Evolutionary conservation across 2,888 invertebrate species (phyloP).

Genomic region (Tenthredo mesomela): DNA sequence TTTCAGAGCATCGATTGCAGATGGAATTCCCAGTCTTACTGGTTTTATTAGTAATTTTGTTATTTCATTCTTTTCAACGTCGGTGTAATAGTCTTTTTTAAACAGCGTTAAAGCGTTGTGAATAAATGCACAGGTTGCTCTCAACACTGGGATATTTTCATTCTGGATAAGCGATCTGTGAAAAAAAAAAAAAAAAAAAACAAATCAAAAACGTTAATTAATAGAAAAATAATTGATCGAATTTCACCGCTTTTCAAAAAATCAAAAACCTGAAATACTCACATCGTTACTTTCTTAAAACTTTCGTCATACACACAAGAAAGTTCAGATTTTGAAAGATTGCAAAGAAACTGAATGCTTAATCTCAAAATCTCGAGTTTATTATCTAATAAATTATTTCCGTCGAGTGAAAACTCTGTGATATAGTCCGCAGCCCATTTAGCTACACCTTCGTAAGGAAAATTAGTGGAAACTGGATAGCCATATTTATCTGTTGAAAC

Average conservation of each 20-base stretch:
- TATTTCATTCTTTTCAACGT: constrained; percentile 60
- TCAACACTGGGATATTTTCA: constrained; percentile 61
- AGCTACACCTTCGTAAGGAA: constrained; percentile 69
- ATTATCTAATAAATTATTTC: constrained; percentile 57
- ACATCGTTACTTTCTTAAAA: constrained; percentile 68
- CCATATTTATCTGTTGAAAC: constrained; percentile 31
- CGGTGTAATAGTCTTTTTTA: constrained; percentile 60
- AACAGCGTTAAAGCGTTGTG: constrained; percentile 67
- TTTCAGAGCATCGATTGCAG: constrained; percentile 67
- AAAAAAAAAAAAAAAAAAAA: constrained; percentile 33
- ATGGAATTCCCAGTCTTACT: constrained; percentile 63
- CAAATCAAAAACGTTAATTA: neutral
- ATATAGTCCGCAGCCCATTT: constrained; percentile 66
- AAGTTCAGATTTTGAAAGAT: constrained; percentile 64
- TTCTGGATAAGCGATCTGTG: constrained; percentile 62
- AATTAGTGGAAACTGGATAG: constrained; percentile 63
- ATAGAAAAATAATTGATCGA: constrained; percentile 30
- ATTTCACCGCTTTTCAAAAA: neutral
- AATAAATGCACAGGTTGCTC: constrained; percentile 68
- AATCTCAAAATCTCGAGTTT: constrained; percentile 66
- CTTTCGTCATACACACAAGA: constrained; percentile 59
- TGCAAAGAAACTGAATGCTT: constrained; percentile 71
- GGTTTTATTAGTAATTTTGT: constrained; percentile 63
- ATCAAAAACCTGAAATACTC: constrained; percentile 56
- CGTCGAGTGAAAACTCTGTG: constrained; percentile 45